Evolutionary conservation across 2,797 vertebrate species (phyloP).

Genomic region (Bovichtus diacanthus): DNA sequence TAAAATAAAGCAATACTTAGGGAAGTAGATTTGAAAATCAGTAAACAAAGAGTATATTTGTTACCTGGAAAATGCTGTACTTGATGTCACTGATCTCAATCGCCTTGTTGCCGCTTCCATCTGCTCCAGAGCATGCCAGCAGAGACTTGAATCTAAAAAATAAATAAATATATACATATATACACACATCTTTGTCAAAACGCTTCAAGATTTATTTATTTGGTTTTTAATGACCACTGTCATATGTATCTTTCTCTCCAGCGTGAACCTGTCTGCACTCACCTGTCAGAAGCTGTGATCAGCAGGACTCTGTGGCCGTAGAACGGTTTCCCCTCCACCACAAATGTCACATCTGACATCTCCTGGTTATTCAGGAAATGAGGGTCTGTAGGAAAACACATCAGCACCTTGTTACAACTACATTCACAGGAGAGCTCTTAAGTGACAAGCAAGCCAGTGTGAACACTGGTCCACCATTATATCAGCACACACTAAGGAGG

Average conservation of each 20-base stretch:
- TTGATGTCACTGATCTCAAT: slow-evolving; percentile 93
- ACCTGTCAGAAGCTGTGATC: slow-evolving; percentile 96
- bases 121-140: slow-evolving; percentile 88
- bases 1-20: neutral
- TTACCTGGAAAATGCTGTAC: slow-evolving; percentile 95
- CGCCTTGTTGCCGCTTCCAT: slow-evolving; percentile 84
- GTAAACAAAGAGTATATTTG: neutral
- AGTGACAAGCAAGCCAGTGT: neutral
- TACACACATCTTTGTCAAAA: neutral
- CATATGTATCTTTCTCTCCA: neutral
- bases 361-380: slow-evolving; percentile 98
- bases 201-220: neutral
- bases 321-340: slow-evolving; percentile 95
- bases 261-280: slow-evolving; percentile 44
- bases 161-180: neutral
- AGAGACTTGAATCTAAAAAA: slow-evolving; percentile 91
- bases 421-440: neutral
- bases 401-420: neutral
- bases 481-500: neutral
- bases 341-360: slow-evolving; percentile 97
- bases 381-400: slow-evolving; percentile 85
- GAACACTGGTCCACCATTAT: neutral
- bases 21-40: neutral
- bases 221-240: neutral
- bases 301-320: slow-evolving; percentile 96